Percentiles rank a stretch among this genome's conserved stretches.
phyloP scores from a whole-genome alignment of 2,797 vertebrate species.

The Tragelaphus eurycerus region DNA sequence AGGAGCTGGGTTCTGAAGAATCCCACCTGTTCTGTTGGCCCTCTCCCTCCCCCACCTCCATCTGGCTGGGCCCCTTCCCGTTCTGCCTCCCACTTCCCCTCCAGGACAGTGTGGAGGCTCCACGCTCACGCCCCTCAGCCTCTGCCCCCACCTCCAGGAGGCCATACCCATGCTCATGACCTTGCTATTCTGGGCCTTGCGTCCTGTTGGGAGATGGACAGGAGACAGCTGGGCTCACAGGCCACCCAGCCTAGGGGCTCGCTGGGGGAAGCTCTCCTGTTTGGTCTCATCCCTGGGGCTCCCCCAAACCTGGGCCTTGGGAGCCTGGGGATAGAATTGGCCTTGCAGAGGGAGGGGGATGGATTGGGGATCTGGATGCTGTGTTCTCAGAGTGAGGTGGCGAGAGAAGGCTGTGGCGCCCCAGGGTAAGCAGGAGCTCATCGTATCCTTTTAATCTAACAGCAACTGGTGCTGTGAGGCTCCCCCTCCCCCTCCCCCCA shows the following conservation, averaged over 20 bases:
- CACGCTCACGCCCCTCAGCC: neutral
- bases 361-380: constrained; percentile 5
- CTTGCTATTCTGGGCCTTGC: constrained; percentile 76
- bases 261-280: constrained; percentile 17
- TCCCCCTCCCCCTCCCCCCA: neutral
- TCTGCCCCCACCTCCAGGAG: constrained; percentile 49
- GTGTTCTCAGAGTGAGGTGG: neutral
- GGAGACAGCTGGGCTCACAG: constrained; percentile 73
- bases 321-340: neutral
- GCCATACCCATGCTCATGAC: constrained; percentile 63
- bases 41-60: neutral
- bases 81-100: neutral
- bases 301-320: constrained; percentile 43
- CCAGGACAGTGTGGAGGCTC: neutral
- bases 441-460: constrained; percentile 38
- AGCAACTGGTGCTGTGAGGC: constrained; percentile 29
- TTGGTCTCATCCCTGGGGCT: constrained; percentile 56
- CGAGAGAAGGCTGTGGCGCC: neutral
- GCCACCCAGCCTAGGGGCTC: constrained; percentile 45
- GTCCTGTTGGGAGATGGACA: constrained; percentile 73
- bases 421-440: constrained; percentile 41
- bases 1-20: neutral
- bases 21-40: neutral
- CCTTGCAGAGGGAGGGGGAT: neutral
- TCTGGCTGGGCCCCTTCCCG: neutral